These are phyloP conservation scores for Nomada lathburiana DNA, from an alignment of 2,888 invertebrate species.

Conservation along the genomic window DNA sequence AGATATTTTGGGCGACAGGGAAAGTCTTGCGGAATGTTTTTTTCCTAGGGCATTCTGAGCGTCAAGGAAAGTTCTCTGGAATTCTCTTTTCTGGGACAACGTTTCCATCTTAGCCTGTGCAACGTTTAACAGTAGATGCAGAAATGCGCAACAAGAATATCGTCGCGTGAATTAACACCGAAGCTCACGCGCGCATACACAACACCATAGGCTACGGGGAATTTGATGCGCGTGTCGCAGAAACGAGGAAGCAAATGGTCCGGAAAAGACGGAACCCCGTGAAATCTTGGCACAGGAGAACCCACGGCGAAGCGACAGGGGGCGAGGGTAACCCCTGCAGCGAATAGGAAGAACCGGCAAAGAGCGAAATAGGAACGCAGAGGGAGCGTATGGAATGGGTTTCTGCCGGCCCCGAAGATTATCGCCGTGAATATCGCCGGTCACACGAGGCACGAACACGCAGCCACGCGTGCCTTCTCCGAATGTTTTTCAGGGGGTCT, in stretches of 20 bases:
- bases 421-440: conserved; percentile 74
- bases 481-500: conserved; percentile 65
- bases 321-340: background rate
- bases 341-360: background rate
- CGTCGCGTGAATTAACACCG: background rate
- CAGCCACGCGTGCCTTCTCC: conserved; percentile 43
- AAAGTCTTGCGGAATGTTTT: too few species aligned
- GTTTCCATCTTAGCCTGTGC: too few species aligned
- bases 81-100: too few species aligned
- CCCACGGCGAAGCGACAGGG: conserved; percentile 8
- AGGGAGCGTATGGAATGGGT: conserved; percentile 62
- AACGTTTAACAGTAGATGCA: too few species aligned
- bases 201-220: conserved; percentile 7
- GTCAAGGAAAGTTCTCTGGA: too few species aligned
- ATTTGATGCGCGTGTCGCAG: conserved; percentile 47
- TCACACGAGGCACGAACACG: conserved; percentile 42
- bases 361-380: conserved; percentile 14
- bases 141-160: background rate
- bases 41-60: too few species aligned
- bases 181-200: background rate
- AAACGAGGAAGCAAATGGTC: conserved; percentile 48
- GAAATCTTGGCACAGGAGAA: conserved; percentile 35
- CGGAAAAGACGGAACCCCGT: conserved; percentile 54
- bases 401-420: conserved; percentile 69
- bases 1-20: background rate